Evolutionary conservation across 2,113 vertebrate species (phyloP).

Genomic region (Mixornis gularis): DNA sequence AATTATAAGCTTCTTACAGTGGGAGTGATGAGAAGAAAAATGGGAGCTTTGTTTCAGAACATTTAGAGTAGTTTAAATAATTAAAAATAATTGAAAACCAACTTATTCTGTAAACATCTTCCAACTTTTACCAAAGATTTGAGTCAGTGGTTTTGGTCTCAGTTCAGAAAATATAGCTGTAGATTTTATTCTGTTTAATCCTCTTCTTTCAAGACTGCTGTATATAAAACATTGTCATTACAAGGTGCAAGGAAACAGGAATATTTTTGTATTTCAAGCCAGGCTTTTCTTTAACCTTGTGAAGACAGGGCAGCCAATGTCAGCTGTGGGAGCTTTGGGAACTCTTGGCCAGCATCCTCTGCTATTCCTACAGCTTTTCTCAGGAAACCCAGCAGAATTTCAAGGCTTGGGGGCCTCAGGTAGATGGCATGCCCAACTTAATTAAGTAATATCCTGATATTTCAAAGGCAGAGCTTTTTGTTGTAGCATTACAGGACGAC

Average conservation of each 20-base stretch:
- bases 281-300: not conserved
- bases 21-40: not conserved
- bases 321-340: not conserved
- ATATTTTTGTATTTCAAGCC: not conserved
- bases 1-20: not conserved
- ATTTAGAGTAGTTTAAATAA: not conserved
- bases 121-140: not conserved
- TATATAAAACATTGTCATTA: not conserved
- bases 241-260: not conserved
- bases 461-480: not conserved
- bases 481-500: not conserved
- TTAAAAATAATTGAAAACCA: not conserved
- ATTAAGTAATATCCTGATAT: not conserved
- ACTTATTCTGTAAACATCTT: not conserved
- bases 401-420: not conserved
- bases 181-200: not conserved
- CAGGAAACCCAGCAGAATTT: not conserved
- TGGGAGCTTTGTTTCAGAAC: not conserved
- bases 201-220: not conserved
- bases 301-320: not conserved
- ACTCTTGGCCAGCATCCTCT: not conserved
- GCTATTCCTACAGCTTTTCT: not conserved
- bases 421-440: not conserved
- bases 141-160: not conserved
- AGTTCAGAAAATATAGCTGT: not conserved